Percentiles rank a stretch among this genome's conserved stretches.
Conservation (phyloP, 2,888 invertebrate genomes). For the Agrochola circellaris region DNA sequence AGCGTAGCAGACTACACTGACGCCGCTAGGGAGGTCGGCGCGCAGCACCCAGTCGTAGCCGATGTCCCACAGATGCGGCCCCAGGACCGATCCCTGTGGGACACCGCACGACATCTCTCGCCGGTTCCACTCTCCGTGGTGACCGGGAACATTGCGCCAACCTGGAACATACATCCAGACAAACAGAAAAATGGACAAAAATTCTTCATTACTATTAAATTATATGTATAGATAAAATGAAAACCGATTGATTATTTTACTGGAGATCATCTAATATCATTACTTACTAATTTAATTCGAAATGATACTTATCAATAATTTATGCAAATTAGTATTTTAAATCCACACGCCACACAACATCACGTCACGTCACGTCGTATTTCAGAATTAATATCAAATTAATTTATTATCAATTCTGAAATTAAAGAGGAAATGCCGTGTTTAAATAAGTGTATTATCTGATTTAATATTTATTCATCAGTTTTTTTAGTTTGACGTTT, state of each 20-base stretch:
- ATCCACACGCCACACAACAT: neutral
- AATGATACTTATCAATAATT: neutral
- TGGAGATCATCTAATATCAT: neutral
- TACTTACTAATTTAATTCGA: neutral
- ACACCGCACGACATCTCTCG: too few species aligned
- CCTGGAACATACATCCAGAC: neutral
- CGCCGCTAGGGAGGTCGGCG: too few species aligned
- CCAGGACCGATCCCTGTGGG: too few species aligned
- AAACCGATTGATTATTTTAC: neutral
- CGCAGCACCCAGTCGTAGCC: too few species aligned
- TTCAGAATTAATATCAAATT: neutral
- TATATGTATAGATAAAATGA: neutral
- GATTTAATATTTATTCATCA: neutral
- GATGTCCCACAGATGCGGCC: too few species aligned
- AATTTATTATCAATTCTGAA: neutral
- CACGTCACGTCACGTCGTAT: too few species aligned
- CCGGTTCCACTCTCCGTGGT: too few species aligned
- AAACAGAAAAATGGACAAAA: neutral
- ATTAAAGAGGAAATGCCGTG: neutral
- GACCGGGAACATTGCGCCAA: too few species aligned
- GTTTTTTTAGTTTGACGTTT: neutral
- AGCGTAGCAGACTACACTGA: too few species aligned
- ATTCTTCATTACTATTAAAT: neutral
- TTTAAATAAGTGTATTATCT: neutral
- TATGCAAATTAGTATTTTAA: slow-evolving; percentile 7